Base-by-base conservation (phyloP, 2,888 invertebrate species). In the Drosophila longiperda region DNA sequence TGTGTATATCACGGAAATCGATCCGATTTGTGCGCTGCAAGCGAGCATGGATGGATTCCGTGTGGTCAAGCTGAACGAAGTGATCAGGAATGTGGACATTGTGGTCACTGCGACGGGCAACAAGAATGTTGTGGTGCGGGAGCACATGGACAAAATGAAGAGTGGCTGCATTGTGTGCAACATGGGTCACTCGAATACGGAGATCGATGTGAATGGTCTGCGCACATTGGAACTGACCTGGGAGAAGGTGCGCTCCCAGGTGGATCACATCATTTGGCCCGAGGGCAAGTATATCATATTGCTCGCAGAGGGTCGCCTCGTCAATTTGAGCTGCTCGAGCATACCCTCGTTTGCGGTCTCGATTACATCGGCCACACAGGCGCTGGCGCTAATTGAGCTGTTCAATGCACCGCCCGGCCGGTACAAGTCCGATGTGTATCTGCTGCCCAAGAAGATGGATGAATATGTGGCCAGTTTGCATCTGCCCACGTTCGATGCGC, bases 361-460 rank as follows among this genome's bases (percentile, higher is more conserved):
- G 34, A 98, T 99, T 87, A 99, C 99, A 40, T 98, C 99, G 3
- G 98, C 98, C 72, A 99, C 99, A 45, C 99, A 99, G 94, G 99
- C 99, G 12, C 94, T 99, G 75, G 99, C 99, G 32, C 95, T 99
- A 77, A 99, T 99, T 90, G 99, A 99, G 94, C 94, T 99, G 49
- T 99, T 97, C 92, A 99, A 99, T 94, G 99, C 99, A 11, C 99
- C 99, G 17, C 94, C 95, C 57, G 98, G 98, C 48, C 95, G 99
- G 72, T 99, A 99, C 93, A 99, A 99, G 94, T 96, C 98, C 77
- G 99, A 99, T 93, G 99, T 99, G 23, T 99, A 99, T 94, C 95
- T 99, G 80, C 94, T 99, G 89, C 99, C 99, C 60, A 99, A 99
- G 94, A 99, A 99, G 94, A 99, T 99, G 99, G 97, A 99, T 94